Evolutionary conservation across 2,113 vertebrate genomes (phyloP).

Genomic region (Mus musculus): DNA sequence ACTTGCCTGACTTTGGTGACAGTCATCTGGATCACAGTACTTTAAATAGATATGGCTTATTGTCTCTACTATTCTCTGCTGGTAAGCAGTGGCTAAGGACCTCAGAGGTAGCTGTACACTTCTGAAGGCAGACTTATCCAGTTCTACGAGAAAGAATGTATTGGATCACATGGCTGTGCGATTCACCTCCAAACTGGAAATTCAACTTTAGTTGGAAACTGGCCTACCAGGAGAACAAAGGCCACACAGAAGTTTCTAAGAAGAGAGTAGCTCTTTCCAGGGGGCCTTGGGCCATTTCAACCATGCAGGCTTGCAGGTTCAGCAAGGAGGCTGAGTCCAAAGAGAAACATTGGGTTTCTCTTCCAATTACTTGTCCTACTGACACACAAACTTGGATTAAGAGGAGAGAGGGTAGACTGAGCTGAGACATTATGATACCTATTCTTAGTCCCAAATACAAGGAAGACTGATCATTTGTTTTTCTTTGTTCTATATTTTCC

Average conservation of each 20-base stretch:
- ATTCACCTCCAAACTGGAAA: conserved; percentile 66
- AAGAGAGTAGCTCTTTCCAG: neutral
- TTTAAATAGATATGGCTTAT: neutral
- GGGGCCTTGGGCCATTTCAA: too few species aligned
- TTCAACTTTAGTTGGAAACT: conserved; percentile 37
- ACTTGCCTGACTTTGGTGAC: neutral
- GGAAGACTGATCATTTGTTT: neutral
- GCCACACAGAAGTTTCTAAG: neutral
- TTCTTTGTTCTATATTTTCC: neutral
- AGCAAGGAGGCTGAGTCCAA: neutral
- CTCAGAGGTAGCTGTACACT: conserved; percentile 16
- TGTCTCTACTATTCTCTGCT: neutral
- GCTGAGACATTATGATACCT: neutral
- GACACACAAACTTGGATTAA: neutral
- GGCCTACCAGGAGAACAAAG: conserved; percentile 55
- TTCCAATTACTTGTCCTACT: neutral
- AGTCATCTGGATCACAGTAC: conserved; percentile 1
- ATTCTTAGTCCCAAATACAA: neutral
- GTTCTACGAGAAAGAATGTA: neutral
- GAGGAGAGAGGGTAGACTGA: neutral
- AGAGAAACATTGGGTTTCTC: neutral
- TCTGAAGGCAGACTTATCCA: conserved; percentile 45
- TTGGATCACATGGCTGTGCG: neutral
- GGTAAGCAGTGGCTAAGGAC: neutral
- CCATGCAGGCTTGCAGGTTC: neutral